Percentiles rank a stretch among this genome's conserved stretches.
Evolutionary conservation across 1,140 invertebrate species (phyloP).

Genomic region (Cotesia chilonis): DNA sequence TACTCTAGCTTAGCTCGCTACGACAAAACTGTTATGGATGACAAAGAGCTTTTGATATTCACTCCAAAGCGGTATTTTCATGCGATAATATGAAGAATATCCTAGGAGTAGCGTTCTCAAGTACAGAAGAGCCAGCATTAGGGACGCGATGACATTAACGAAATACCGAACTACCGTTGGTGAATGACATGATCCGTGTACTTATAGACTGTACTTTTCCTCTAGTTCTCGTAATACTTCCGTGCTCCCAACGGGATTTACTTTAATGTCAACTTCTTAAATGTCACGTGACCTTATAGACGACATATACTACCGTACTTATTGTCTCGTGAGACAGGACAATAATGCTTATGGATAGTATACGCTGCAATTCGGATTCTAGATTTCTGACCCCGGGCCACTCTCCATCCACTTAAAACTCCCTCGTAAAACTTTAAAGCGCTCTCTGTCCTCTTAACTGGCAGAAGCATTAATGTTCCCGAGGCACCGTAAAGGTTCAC

Average conservation of each 20-base stretch:
- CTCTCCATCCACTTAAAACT: not conserved
- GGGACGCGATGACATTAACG: slow-evolving; percentile 55
- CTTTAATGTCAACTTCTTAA: slow-evolving; percentile 61
- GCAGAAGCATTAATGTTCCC: no score
- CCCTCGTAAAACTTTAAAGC: no score
- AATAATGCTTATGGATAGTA: slow-evolving; percentile 47
- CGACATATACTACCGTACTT: slow-evolving; percentile 45
- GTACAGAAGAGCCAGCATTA: slow-evolving; percentile 36
- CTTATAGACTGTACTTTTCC: slow-evolving; percentile 27
- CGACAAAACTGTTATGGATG: no score
- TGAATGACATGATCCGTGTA: slow-evolving; percentile 46
- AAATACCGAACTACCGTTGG: slow-evolving; percentile 53
- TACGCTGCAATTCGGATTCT: slow-evolving; percentile 41
- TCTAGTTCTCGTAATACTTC: slow-evolving; percentile 14
- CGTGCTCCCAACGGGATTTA: slow-evolving; percentile 26
- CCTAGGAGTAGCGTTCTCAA: no score
- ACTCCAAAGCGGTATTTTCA: no score
- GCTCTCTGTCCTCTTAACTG: no score
- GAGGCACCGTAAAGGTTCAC: no score
- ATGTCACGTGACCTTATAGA: slow-evolving; percentile 57
- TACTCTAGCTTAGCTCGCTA: no score
- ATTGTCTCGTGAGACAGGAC: slow-evolving; percentile 49
- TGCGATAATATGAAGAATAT: no score
- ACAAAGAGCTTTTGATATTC: no score
- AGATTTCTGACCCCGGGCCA: slow-evolving; percentile 25